Base-by-base conservation (phyloP, 2,888 invertebrate genomes). In the Mongoloraphidia duomilia region DNA sequence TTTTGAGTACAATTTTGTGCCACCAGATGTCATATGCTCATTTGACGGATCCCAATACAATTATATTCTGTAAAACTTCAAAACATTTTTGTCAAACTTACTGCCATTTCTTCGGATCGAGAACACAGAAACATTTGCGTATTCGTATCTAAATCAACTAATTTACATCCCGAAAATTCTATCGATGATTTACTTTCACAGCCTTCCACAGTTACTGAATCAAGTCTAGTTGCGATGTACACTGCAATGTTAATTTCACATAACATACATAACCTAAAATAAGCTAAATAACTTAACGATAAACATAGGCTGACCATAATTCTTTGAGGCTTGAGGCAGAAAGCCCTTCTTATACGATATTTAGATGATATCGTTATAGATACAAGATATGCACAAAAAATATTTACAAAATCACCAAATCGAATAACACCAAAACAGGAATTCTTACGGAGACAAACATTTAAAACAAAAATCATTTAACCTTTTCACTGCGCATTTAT, bases 181-280 rank as follows among this genome's bases (percentile, higher is more conserved):
- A 79, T 70, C 1, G 74, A 73, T 26, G 75, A 67, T 49, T 75
- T 74, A 9, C 60, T 65, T 2, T 60, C 57, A 26, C 66, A 74
- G 56, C 70, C 74, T 57, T 83, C 81, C 44, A 82, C 54, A 9
- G 74, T 76, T 12, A 84, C 73, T 0, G 78, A 76, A 57, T 85
- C 84, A 8, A 84, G 61, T 46, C 84, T 72, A 14, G 73, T 65
- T 72, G 84, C 80, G 47, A 85, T 63, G 52, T 82, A 82, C 60
- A 82, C 79, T 76, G 57, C 51, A 66, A 65, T 56, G 52, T 51
- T 55, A 54, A 53, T 51, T 54, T 41, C 17, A 36, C 44, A n/a
- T 13, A 49, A 48, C 34, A 11, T 12, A 47, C 47, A 43, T 42
- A 37, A 14, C 49, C 3, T 6, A 26, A 26, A 26, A 26, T 6